Base-by-base conservation (phyloP, 2,888 invertebrate species). In the Norana najaformis region DNA sequence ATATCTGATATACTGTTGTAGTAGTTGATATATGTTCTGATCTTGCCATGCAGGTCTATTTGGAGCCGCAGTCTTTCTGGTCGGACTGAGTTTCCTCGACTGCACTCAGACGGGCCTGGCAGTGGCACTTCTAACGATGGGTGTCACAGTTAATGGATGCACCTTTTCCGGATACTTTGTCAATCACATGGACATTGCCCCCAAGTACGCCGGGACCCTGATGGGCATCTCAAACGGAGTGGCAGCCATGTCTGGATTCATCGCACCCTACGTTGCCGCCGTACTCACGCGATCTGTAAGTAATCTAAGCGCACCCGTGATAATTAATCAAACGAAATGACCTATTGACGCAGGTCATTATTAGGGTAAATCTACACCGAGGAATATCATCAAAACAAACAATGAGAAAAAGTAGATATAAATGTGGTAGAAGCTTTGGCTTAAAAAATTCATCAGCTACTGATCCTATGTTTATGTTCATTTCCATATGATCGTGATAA, bases 121-220 rank as follows among this genome's bases (percentile, higher is more conserved):
- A 23, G 93, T 95, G 69, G 92, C 91, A 6, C 92, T 95, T 41
- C 92, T 95, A 88, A 93, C 93, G 8, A 90, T 94, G 13, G 94
- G 93, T 35, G 94, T 94, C 30, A 92, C 94, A n/a, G 89, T 94
- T 82, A 93, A 93, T 30, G 94, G 94, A 4, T 92, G 93, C 83
- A 93, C 93, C 90, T 95, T 94, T 93, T 93, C 94, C 90, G 95
- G 95, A 35, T 94, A 93, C 92, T 91, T 94, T 23, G 94, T 95
- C 91, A 95, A 95, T 91, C 94, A 94, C 91, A 94, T 95, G 92
- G 95, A 95, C 92, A 93, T 95, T 90, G 95, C 94, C 38, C 95
- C 95, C 20, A 92, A 93, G 14, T 94, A 93, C 91, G 94, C 95
- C 35, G 95, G 95, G 0, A 93, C 94, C 23, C 91, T 95, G 89